Base-by-base conservation (phyloP, 2,888 invertebrate species). In the Cecidostiba fungosa region DNA sequence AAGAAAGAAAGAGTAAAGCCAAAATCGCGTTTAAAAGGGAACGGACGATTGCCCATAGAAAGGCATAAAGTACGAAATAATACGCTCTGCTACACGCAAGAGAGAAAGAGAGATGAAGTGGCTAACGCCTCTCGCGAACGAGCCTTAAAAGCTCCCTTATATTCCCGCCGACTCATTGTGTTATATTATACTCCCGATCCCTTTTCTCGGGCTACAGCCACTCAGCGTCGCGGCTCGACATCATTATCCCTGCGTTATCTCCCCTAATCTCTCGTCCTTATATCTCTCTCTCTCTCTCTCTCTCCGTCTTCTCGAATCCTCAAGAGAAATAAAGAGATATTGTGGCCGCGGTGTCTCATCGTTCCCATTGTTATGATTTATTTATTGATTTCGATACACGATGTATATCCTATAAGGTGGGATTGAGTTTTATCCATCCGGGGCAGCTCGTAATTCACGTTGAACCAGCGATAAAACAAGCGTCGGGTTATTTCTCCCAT, bases 191-290 rank as follows among this genome's bases (percentile, higher is more conserved):
- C 76, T 50, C 72, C 36, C 66, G 47, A 82, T 76, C 77, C 50
- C 76, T 47, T 29, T 70, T 66, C 70, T 69, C 77, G 32, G 29
- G 62, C 62, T 54, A 36, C 36, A 5, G 16, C 66, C 54, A 62
- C 77, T 69, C 70, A 36, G 39, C 19, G 72, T 12, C 39, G 39
- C 26, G 36, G 29, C 79, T 74, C 70, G 70, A 70, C 77, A 77
- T 82, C 82, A 83, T 83, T 77, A 83, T 83, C 77, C 82, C 0
- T 78, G 72, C 89, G 81, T 84, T 88, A 87, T 88, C 88, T 87
- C 84, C 86, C 88, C 88, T 88, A 85, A 89, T 90, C 89, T 89
- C 86, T 69, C 59, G 72, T 12, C 77, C 72, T 47, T 81, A 50
- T 78, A 70, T 36, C 29, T 72, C 84, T 26, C 62, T 16, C 50